Evolutionary conservation across 2,888 invertebrate species (phyloP).

Genomic region (Cerastoderma edule): DNA sequence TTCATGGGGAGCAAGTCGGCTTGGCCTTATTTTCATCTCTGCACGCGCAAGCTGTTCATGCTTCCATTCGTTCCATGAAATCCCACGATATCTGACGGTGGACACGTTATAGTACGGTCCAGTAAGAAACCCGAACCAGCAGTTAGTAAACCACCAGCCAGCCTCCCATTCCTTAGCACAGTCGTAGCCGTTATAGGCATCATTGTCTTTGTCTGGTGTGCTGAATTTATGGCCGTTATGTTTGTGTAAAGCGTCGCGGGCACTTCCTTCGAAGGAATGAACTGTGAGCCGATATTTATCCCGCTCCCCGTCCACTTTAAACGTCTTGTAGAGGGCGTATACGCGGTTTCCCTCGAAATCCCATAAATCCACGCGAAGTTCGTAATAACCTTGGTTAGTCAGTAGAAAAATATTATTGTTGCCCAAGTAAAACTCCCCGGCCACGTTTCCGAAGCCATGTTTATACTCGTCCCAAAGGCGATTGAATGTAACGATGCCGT

Average conservation of each 20-base stretch:
- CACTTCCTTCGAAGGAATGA: slow-evolving; percentile 87
- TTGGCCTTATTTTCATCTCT: slow-evolving; percentile 83
- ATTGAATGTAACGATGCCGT: slow-evolving; percentile 75
- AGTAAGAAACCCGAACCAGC: slow-evolving; percentile 96
- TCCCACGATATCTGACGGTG: slow-evolving; percentile 76
- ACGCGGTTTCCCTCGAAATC: slow-evolving; percentile 81
- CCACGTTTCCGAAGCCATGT: slow-evolving; percentile 80
- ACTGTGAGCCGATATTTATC: slow-evolving; percentile 79
- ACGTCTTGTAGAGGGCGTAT: slow-evolving; percentile 78
- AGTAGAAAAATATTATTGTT: slow-evolving; percentile 82
- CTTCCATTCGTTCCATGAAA: slow-evolving; percentile 83
- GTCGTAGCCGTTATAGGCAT: slow-evolving; percentile 90
- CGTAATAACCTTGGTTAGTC: slow-evolving; percentile 79
- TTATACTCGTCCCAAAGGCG: slow-evolving; percentile 79
- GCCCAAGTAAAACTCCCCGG: slow-evolving; percentile 80
- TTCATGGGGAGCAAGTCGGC: slow-evolving; percentile 44
- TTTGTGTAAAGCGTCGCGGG: slow-evolving; percentile 94
- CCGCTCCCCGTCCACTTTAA: slow-evolving; percentile 80
- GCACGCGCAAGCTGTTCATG: slow-evolving; percentile 79
- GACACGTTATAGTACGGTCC: slow-evolving; percentile 90
- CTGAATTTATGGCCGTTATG: slow-evolving; percentile 96
- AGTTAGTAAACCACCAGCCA: slow-evolving; percentile 98
- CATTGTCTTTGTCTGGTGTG: slow-evolving; percentile 94
- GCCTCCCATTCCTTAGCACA: slow-evolving; percentile 97
- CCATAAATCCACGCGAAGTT: slow-evolving; percentile 81